Conservation (phyloP, 2,113 vertebrate genomes). For the Sinocyclocheilus anophthalmus region DNA sequence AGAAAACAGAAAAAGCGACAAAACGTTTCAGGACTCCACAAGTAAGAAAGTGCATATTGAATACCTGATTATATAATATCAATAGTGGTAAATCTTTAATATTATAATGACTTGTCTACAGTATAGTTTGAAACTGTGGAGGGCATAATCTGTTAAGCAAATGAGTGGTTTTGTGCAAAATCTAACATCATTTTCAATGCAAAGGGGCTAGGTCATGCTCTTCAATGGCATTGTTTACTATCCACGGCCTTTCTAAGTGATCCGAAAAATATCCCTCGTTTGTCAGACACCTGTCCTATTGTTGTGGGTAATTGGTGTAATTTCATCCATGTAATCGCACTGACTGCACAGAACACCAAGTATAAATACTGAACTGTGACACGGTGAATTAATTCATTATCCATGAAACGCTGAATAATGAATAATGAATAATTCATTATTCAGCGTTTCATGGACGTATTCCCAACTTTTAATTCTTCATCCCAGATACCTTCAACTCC, state of each 20-base stretch:
- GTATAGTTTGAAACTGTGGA: background rate
- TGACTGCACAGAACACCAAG: conserved; percentile 14
- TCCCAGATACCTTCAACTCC: conserved; percentile 87
- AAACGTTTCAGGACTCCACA: conserved; percentile 91
- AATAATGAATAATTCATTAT: conserved; percentile 5
- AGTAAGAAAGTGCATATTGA: conserved; percentile 66
- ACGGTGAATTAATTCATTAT: conserved; percentile 10
- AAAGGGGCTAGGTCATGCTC: background rate
- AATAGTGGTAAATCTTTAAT: background rate
- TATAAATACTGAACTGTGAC: conserved; percentile 13
- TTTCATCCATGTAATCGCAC: conserved; percentile 17
- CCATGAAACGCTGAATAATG: too few relatives aligned
- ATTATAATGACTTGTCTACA: background rate
- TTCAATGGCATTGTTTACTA: background rate
- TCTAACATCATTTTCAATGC: background rate
- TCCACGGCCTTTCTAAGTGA: conserved; percentile 7
- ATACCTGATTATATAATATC: background rate
- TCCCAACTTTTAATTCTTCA: background rate
- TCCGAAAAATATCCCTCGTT: conserved; percentile 23
- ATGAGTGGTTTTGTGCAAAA: background rate
- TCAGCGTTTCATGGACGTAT: background rate
- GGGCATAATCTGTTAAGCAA: background rate
- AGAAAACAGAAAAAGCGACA: conserved; percentile 94
- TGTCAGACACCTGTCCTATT: conserved; percentile 10
- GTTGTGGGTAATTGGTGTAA: conserved; percentile 30